Evolutionary conservation across 2,113 vertebrate genomes (phyloP).

Genomic region (Gadus chalcogrammus): DNA sequence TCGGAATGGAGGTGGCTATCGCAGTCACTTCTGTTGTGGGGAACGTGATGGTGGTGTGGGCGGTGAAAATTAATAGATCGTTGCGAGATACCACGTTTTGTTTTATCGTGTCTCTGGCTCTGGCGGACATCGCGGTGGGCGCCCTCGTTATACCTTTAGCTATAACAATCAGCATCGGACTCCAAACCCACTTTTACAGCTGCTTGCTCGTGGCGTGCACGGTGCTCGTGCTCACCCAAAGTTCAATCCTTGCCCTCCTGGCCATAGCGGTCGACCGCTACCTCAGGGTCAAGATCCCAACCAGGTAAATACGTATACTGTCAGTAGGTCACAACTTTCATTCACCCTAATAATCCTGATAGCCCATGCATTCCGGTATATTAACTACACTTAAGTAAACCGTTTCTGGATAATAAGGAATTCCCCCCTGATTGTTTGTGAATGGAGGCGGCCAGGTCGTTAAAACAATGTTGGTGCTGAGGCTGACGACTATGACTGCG

Average conservation of each 20-base stretch:
- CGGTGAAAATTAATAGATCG: slow-evolving; percentile 91
- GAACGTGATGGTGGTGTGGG: slow-evolving; percentile 98
- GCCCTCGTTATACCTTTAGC: slow-evolving; percentile 93
- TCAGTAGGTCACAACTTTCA: background rate
- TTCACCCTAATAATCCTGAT: background rate
- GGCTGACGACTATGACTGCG: background rate
- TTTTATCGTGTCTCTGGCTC: slow-evolving; percentile 92
- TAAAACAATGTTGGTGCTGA: background rate
- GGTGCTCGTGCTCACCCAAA: slow-evolving; percentile 95
- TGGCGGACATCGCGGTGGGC: slow-evolving; percentile 95
- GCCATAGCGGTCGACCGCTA: slow-evolving; percentile 96
- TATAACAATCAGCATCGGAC: slow-evolving; percentile 91
- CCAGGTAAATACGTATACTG: slow-evolving; percentile 75
- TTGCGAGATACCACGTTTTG: slow-evolving; percentile 94
- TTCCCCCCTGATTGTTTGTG: too few species aligned
- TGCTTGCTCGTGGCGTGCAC: slow-evolving; percentile 94
- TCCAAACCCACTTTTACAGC: slow-evolving; percentile 90
- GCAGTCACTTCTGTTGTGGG: slow-evolving; percentile 90
- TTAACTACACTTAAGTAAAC: background rate
- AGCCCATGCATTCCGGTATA: background rate
- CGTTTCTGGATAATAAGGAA: background rate
- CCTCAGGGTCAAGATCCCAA: slow-evolving; percentile 93
- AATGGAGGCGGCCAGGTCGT: background rate
- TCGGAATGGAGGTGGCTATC: slow-evolving; percentile 90
- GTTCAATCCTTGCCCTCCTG: slow-evolving; percentile 94